A percentile compares a stretch with the other conserved stretches of the same genome.
Evolutionary conservation across 2,797 vertebrate genomes (phyloP).

Genomic region (Sebastes baramenuke): DNA sequence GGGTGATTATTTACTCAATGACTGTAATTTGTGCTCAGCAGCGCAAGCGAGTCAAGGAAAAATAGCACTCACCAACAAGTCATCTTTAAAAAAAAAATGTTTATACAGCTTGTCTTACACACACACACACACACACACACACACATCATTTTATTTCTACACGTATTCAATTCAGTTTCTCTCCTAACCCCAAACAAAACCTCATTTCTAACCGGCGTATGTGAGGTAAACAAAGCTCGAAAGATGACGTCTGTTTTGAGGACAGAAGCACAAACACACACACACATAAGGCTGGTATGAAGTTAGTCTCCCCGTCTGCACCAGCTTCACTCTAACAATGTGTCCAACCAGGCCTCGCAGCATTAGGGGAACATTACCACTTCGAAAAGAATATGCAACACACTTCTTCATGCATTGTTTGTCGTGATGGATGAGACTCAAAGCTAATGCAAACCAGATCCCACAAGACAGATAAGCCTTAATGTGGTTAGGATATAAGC

Average conservation of each 20-base stretch:
- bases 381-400: conserved; percentile 5
- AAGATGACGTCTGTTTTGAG: neutral
- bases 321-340: neutral
- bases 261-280: neutral
- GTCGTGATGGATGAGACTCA: conserved; percentile 58
- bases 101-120: neutral
- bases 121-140: neutral
- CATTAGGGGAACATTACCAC: conserved; percentile 8
- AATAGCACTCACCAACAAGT: neutral
- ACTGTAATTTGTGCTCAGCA: neutral
- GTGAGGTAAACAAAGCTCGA: neutral
- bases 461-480: conserved; percentile 62
- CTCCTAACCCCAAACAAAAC: neutral
- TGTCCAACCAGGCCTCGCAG: neutral
- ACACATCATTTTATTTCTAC: neutral
- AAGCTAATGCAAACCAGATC: conserved; percentile 74
- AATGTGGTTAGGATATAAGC: conserved; percentile 61
- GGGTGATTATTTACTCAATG: neutral
- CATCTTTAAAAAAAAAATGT: neutral
- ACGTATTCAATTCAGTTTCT: neutral
- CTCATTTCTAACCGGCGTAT: neutral
- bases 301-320: neutral
- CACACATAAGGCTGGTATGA: neutral
- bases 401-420: conserved; percentile 32
- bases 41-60: neutral